Percentiles rank a stretch among this genome's conserved stretches.
phyloP scores from a whole-genome alignment of 2,888 invertebrate species.

The Agrochola macilenta region DNA sequence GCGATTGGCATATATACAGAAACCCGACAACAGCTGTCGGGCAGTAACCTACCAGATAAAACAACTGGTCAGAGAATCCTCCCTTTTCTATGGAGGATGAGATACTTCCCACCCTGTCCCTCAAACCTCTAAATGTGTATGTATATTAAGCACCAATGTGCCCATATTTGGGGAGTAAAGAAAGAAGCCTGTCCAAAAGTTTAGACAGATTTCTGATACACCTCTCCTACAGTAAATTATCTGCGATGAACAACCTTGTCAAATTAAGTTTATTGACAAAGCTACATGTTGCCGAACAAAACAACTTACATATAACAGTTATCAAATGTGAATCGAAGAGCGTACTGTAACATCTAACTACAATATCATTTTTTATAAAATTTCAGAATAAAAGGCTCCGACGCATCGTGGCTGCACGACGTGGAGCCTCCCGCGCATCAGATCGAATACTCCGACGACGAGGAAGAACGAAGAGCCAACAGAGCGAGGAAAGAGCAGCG shows the following conservation, averaged over 20 bases:
- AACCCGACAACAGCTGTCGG: neutral
- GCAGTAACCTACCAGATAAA: neutral
- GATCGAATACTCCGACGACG: slow-evolving; percentile 97
- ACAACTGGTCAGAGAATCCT: neutral
- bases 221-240: slow-evolving; percentile 76
- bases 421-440: slow-evolving; percentile 94
- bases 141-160: neutral
- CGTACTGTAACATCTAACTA: neutral
- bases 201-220: slow-evolving; percentile 80
- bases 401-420: slow-evolving; percentile 97
- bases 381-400: slow-evolving; percentile 94
- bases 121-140: neutral
- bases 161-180: slow-evolving; percentile 75
- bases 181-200: slow-evolving; percentile 75
- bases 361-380: neutral
- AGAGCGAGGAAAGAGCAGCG: slow-evolving; percentile 80
- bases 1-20: neutral
- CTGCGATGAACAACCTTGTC: slow-evolving; percentile 74
- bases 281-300: slow-evolving; percentile 66
- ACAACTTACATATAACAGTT: neutral
- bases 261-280: slow-evolving; percentile 65
- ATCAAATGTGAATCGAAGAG: neutral
- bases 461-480: slow-evolving; percentile 92
- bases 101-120: neutral
- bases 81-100: neutral